A percentile compares a stretch with the other conserved stretches of the same genome.
Evolutionary conservation across 2,888 invertebrate species (phyloP).

Genomic region (Limnephilus auricula): DNA sequence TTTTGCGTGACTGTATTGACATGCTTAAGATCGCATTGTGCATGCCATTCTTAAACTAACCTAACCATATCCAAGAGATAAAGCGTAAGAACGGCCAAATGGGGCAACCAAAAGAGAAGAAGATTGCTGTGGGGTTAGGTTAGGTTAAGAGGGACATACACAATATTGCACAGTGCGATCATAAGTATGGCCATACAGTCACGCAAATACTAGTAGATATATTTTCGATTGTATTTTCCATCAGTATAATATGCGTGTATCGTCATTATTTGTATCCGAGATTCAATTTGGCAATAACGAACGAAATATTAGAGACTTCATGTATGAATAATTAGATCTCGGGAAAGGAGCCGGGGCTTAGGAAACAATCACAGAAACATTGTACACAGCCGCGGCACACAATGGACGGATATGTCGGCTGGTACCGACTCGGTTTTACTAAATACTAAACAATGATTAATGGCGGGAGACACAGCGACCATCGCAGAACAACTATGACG

Average conservation of each 20-base stretch:
- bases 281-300: constrained; percentile 26
- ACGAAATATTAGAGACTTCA: not conserved
- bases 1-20: not conserved
- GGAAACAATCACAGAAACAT: constrained; percentile 29
- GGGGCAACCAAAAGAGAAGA: too few relatives aligned
- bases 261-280: not conserved
- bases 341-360: constrained; percentile 31
- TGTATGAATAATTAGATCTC: constrained; percentile 40
- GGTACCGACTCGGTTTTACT: constrained; percentile 16
- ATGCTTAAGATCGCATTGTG: not conserved
- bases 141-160: not conserved
- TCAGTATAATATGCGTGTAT: too few relatives aligned
- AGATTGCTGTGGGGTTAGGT: not conserved
- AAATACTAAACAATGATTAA: constrained; percentile 42
- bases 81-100: too few relatives aligned
- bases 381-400: not conserved
- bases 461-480: constrained; percentile 37
- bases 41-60: not conserved
- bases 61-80: not conserved
- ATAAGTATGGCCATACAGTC: too few relatives aligned
- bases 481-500: not conserved
- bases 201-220: too few relatives aligned
- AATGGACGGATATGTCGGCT: constrained; percentile 43
- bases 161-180: too few relatives aligned
- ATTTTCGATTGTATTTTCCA: too few relatives aligned